Percentiles rank a stretch among this genome's conserved stretches.
phyloP scores from a whole-genome alignment of 1,140 invertebrate species.

The Halotydeus destructor region DNA sequence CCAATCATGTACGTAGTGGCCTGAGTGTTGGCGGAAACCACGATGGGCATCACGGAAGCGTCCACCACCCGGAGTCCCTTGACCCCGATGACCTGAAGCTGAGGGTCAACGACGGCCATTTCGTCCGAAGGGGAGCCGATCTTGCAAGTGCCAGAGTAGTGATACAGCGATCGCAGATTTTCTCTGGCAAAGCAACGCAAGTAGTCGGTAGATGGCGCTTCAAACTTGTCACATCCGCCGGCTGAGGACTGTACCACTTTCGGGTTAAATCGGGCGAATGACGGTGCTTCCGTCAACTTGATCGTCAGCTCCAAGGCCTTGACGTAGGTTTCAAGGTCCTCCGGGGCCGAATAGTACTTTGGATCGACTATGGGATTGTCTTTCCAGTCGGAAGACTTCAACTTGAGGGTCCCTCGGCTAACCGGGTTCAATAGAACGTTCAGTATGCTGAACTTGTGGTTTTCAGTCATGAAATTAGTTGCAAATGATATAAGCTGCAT shows the following conservation, averaged over 20 bases:
- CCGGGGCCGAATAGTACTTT: conserved; percentile 44
- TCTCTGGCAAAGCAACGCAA: conserved; percentile 63
- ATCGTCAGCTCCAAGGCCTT: conserved; percentile 13
- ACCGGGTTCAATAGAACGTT: conserved; percentile 51
- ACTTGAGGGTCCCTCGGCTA: conserved; percentile 51
- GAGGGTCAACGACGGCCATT: conserved; percentile 55
- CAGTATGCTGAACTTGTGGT: conserved; percentile 60
- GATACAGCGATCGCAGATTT: conserved; percentile 62
- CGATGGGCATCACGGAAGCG: conserved; percentile 51
- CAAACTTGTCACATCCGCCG: conserved; percentile 48
- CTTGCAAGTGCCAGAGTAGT: conserved; percentile 34
- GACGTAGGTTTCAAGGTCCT: conserved; percentile 31
- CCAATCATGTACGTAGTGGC: conserved; percentile 64
- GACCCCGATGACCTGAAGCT: conserved; percentile 30
- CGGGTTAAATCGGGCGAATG: conserved; percentile 18
- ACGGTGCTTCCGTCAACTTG: conserved; percentile 4
- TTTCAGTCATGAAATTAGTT: too few species aligned
- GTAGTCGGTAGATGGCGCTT: conserved; percentile 50
- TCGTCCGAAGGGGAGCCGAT: conserved; percentile 56
- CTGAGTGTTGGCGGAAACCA: conserved; percentile 55
- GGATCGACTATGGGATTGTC: conserved; percentile 80
- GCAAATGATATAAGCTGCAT: too few species aligned
- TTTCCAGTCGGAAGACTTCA: conserved; percentile 59
- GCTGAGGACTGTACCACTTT: conserved; percentile 20
- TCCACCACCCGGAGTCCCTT: conserved; percentile 47